Conservation (phyloP, 2,113 vertebrate genomes). For the Phoxinus phoxinus region DNA sequence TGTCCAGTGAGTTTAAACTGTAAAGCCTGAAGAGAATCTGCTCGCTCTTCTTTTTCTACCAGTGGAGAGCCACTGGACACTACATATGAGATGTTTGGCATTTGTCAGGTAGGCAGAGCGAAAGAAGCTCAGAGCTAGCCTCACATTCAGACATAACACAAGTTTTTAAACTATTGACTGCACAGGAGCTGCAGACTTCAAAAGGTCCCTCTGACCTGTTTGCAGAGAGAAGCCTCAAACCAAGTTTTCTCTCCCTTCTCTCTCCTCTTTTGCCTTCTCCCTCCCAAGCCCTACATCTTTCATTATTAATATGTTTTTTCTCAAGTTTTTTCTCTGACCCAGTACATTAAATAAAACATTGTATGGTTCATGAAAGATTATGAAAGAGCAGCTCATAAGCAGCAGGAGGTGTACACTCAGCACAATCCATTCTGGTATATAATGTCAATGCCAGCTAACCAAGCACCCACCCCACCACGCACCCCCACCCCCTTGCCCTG, state of each 20-base stretch:
- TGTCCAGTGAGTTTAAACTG: conserved; percentile 52
- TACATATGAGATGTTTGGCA: conserved; percentile 74
- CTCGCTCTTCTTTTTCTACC: conserved; percentile 62
- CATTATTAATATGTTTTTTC: conserved; percentile 90
- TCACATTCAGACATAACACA: conserved; percentile 81
- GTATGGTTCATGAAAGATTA: conserved; percentile 98
- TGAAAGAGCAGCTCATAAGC: conserved; percentile 94
- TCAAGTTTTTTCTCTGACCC: conserved; percentile 94
- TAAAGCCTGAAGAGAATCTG: conserved; percentile 58
- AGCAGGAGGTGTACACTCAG: conserved; percentile 93
- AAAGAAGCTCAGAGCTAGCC: conserved; percentile 73
- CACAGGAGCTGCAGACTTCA: conserved; percentile 80
- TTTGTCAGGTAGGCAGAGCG: conserved; percentile 73
- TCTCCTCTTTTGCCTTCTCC: conserved; percentile 63
- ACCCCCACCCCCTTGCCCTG: conserved; percentile 72
- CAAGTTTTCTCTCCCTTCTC: conserved; percentile 62
- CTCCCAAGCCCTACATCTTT: conserved; percentile 75
- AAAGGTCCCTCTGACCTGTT: conserved; percentile 83
- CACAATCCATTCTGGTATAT: conserved; percentile 92
- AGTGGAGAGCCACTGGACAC: conserved; percentile 66
- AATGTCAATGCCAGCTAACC: conserved; percentile 92
- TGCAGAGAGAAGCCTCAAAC: conserved; percentile 79
- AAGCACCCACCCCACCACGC: conserved; percentile 62
- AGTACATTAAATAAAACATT: conserved; percentile 99
- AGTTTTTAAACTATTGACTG: conserved; percentile 86